These are phyloP conservation scores for Acyrthosiphon pisum DNA, from an alignment of 1,140 invertebrate species.

Conservation along the genomic window DNA sequence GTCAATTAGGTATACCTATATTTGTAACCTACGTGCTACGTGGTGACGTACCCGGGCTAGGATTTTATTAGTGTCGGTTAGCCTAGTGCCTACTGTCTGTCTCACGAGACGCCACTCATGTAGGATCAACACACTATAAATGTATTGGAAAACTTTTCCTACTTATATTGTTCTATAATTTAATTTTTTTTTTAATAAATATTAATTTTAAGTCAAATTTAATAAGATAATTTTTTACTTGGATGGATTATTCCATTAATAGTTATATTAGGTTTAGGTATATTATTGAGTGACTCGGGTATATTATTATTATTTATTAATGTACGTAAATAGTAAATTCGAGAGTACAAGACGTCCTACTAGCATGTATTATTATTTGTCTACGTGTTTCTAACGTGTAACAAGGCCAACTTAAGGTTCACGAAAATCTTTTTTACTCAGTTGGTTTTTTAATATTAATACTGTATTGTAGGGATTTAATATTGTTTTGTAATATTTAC, in stretches of 20 bases:
- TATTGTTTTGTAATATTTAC: too few relatives aligned
- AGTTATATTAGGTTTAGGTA: background rate
- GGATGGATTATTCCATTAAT: background rate
- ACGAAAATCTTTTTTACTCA: background rate
- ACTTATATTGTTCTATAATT: background rate
- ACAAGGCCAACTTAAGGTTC: too few relatives aligned
- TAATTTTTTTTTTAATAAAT: background rate
- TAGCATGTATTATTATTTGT: too few relatives aligned
- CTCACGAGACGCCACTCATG: too few relatives aligned
- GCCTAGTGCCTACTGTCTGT: too few relatives aligned
- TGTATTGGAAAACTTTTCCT: background rate
- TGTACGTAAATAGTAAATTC: too few relatives aligned
- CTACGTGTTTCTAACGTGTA: too few relatives aligned
- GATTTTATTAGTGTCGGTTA: background rate
- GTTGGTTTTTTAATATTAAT: background rate
- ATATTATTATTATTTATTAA: too few relatives aligned
- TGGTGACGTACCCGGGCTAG: background rate
- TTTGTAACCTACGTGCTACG: background rate
- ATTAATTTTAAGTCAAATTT: background rate
- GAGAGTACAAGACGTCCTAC: background rate
- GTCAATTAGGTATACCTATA: background rate
- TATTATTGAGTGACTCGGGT: background rate
- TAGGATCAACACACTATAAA: background rate
- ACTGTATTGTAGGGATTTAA: too few relatives aligned
- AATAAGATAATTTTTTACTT: background rate